Percentiles rank a stretch among this genome's conserved stretches.
Evolutionary conservation across 1,140 invertebrate genomes (phyloP).

Genomic region (Batillaria attramentaria): DNA sequence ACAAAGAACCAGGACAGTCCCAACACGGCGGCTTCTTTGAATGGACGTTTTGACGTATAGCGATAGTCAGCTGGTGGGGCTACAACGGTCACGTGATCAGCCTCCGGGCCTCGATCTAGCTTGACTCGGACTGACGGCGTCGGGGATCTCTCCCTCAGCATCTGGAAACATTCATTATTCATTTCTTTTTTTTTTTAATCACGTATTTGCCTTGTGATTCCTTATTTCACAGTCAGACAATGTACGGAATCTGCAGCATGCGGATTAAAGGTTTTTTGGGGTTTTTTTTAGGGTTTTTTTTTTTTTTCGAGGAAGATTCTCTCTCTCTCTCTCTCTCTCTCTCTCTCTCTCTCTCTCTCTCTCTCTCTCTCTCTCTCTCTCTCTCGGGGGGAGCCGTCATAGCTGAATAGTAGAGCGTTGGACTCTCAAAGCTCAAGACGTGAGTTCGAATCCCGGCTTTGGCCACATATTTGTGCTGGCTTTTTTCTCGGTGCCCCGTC

Average conservation of each 20-base stretch:
- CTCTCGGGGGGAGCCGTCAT: background rate
- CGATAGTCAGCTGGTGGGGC: background rate
- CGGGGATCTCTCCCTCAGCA: background rate
- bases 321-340: background rate
- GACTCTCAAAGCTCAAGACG: background rate
- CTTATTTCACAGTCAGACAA: no score
- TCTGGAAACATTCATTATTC: background rate
- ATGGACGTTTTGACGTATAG: background rate
- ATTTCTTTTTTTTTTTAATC: background rate
- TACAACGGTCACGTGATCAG: background rate
- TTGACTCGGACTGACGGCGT: no score
- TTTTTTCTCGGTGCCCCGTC: background rate
- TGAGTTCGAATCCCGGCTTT: background rate
- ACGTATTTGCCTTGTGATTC: no score
- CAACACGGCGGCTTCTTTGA: background rate
- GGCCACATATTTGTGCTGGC: background rate
- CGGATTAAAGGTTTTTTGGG: no score
- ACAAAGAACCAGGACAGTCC: constrained; percentile 15
- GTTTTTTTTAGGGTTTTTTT: no score
- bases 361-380: background rate
- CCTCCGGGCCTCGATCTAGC: background rate
- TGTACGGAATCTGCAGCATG: no score
- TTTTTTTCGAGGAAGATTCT: background rate
- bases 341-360: background rate
- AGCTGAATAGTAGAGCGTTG: background rate